These are phyloP conservation scores for Mesitornis unicolor DNA, from an alignment of 2,113 vertebrate species.

Conservation along the genomic window DNA sequence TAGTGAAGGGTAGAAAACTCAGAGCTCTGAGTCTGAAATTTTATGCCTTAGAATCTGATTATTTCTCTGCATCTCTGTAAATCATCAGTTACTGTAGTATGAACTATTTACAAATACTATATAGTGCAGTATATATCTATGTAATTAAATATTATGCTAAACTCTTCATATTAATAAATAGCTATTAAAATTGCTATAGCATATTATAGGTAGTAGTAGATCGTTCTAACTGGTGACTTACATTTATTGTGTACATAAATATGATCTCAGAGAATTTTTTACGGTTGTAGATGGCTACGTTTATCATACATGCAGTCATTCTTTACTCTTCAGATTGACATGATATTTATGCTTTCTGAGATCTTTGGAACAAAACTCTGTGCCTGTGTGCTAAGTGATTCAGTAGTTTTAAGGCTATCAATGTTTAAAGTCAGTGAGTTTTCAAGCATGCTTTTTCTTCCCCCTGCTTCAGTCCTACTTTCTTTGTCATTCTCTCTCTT, in stretches of 20 bases:
- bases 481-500: background rate
- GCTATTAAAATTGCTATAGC: background rate
- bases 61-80: background rate
- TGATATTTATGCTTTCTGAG: background rate
- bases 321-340: background rate
- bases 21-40: background rate
- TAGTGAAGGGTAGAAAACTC: background rate
- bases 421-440: slow-evolving; percentile 14
- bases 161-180: background rate
- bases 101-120: background rate
- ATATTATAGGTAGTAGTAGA: background rate
- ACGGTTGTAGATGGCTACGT: background rate
- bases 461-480: background rate
- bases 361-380: background rate
- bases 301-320: background rate
- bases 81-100: background rate
- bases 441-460: background rate
- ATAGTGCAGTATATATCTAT: background rate
- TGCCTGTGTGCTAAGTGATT: background rate
- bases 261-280: background rate
- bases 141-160: background rate
- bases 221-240: background rate
- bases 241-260: background rate
- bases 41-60: background rate
- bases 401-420: slow-evolving; percentile 3